phyloP scores from a whole-genome alignment of 1,140 invertebrate species.

The Rhopalosiphum maidis region DNA sequence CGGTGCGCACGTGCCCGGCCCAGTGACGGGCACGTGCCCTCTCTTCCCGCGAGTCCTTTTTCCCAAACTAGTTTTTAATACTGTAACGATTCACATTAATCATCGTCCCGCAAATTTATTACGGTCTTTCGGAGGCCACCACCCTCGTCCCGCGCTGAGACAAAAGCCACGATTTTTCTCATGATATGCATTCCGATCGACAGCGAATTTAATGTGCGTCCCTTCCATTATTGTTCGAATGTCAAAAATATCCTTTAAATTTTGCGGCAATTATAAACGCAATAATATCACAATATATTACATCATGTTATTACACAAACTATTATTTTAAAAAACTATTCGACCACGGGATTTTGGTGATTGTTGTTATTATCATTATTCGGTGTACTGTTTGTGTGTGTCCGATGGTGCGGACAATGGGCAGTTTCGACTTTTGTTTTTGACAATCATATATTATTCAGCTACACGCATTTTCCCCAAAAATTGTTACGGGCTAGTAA shows the following conservation, averaged over 20 bases:
- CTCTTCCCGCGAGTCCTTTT: constrained; percentile 41
- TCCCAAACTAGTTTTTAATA: constrained; percentile 57
- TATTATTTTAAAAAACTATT: constrained; percentile 21
- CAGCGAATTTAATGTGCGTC: constrained; percentile 15
- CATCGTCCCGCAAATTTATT: constrained; percentile 55
- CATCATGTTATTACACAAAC: neutral
- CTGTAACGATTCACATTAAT: constrained; percentile 57
- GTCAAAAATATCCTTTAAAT: constrained; percentile 38
- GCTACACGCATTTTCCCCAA: neutral
- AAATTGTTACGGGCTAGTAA: constrained; percentile 25
- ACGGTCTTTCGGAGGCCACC: constrained; percentile 39
- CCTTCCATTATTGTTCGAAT: constrained; percentile 12
- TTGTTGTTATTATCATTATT: constrained; percentile 26
- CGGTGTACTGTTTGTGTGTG: constrained; percentile 7
- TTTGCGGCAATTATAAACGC: neutral
- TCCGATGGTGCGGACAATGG: neutral
- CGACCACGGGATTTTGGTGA: neutral
- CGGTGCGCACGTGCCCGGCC: constrained; percentile 39
- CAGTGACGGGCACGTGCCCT: constrained; percentile 31
- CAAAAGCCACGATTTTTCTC: constrained; percentile 49
- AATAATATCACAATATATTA: neutral
- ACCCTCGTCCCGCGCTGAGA: constrained; percentile 9
- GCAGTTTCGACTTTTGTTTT: constrained; percentile 36
- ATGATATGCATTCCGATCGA: constrained; percentile 40
- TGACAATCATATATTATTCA: constrained; percentile 20